Evolutionary conservation across 1,140 invertebrate species (phyloP).

Genomic region (Gryllus bimaculatus): DNA sequence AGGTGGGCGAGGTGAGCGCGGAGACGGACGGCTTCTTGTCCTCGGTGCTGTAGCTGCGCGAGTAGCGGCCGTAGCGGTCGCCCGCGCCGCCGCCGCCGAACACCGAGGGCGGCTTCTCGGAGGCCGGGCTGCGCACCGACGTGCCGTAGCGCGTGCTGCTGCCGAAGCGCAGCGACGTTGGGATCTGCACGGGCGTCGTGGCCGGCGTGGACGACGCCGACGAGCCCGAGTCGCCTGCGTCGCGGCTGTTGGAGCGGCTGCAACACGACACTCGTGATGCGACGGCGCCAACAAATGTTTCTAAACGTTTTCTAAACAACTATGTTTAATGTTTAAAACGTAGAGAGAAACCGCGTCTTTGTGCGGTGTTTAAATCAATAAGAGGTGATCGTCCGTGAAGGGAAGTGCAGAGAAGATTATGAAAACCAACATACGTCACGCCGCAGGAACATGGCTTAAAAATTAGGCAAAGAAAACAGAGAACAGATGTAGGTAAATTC

Average conservation of each 20-base stretch:
- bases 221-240: not conserved
- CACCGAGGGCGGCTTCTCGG: conserved; percentile 17
- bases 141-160: conserved; percentile 7
- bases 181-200: conserved; percentile 12
- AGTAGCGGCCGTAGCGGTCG: conserved; percentile 15
- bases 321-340: too few relatives aligned
- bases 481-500: too few relatives aligned
- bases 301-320: too few relatives aligned
- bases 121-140: conserved; percentile 16
- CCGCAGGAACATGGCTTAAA: too few relatives aligned
- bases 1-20: not conserved
- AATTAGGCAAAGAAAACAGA: too few relatives aligned
- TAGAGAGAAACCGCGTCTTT: too few relatives aligned
- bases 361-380: too few relatives aligned
- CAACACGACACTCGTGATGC: not conserved
- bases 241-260: conserved; percentile 17
- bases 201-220: conserved; percentile 17
- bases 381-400: too few relatives aligned
- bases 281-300: too few relatives aligned
- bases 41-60: not conserved
- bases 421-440: too few relatives aligned
- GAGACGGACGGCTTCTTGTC: not conserved
- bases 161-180: conserved; percentile 15
- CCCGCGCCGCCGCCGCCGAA: conserved; percentile 7
- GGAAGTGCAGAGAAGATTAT: too few relatives aligned